phyloP scores from a whole-genome alignment of 1,140 invertebrate species.

The Atta texana region DNA sequence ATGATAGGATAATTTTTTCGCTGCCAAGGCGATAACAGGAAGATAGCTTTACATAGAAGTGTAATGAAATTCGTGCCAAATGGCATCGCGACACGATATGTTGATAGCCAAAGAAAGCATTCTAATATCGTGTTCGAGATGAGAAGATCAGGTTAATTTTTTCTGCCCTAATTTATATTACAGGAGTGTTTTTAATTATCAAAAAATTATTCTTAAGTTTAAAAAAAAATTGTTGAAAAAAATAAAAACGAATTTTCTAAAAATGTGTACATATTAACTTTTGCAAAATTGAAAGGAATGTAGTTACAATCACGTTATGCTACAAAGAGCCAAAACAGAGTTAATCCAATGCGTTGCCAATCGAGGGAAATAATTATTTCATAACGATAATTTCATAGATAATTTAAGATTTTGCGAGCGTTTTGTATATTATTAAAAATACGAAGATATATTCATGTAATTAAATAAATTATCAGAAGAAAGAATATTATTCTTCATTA shows the following conservation, averaged over 20 bases:
- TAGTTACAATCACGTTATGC: neutral
- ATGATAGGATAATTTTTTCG: neutral
- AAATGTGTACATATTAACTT: neutral
- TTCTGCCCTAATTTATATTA: neutral
- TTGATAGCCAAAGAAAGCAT: slow-evolving; percentile 74
- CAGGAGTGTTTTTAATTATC: neutral
- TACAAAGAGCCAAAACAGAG: neutral
- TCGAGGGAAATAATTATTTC: neutral
- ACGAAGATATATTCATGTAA: neutral
- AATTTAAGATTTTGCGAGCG: slow-evolving; percentile 4
- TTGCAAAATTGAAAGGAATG: neutral
- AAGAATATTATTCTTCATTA: neutral
- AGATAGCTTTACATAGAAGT: slow-evolving; percentile 12
- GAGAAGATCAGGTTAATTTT: slow-evolving; percentile 5
- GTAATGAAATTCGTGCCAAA: slow-evolving; percentile 74
- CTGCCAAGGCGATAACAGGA: neutral
- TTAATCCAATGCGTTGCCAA: neutral
- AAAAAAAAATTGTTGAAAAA: slow-evolving; percentile 12
- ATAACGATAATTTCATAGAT: slow-evolving; percentile 1
- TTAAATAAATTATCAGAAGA: neutral
- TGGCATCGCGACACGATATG: slow-evolving; percentile 50
- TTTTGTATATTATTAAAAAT: slow-evolving; percentile 40
- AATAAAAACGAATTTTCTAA: neutral
- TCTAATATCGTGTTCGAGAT: slow-evolving; percentile 11
- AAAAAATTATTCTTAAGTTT: slow-evolving; percentile 16